These are phyloP conservation scores for Melinaea marsaeus DNA, from an alignment of 2,888 invertebrate genomes.

Conservation along the genomic window DNA sequence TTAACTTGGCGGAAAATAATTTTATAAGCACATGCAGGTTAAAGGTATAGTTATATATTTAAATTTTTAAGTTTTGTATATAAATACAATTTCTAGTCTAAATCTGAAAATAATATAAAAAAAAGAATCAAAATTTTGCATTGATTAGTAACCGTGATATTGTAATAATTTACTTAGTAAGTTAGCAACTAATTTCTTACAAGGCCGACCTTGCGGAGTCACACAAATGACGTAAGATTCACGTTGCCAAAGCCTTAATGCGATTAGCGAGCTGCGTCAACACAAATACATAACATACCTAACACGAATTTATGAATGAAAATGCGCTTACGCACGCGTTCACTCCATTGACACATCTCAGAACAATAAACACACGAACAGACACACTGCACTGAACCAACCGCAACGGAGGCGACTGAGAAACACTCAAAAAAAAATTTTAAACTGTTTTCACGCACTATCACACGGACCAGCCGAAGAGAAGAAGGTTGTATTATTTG, in stretches of 20 bases:
- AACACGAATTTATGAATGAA: conserved; percentile 58
- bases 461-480: conserved; percentile 39
- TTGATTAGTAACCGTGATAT: not conserved
- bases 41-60: no score
- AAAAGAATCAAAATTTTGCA: not conserved
- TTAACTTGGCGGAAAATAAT: no score
- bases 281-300: conserved; percentile 51
- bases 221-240: conserved; percentile 16
- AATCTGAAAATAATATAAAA: not conserved
- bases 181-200: conserved; percentile 19
- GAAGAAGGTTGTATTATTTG: conserved; percentile 41
- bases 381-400: conserved; percentile 51
- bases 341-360: conserved; percentile 68
- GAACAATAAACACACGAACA: conserved; percentile 39
- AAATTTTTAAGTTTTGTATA: no score
- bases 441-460: conserved; percentile 25
- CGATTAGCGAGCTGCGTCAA: conserved; percentile 24
- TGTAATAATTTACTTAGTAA: conserved; percentile 7
- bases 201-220: conserved; percentile 23
- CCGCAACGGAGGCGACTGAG: conserved; percentile 50
- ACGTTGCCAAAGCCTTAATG: conserved; percentile 20
- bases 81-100: no score
- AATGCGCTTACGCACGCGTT: conserved; percentile 53
- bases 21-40: no score
- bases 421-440: conserved; percentile 33